These are phyloP conservation scores for Syngnathus typhle DNA, from an alignment of 2,113 vertebrate genomes.

Conservation along the genomic window DNA sequence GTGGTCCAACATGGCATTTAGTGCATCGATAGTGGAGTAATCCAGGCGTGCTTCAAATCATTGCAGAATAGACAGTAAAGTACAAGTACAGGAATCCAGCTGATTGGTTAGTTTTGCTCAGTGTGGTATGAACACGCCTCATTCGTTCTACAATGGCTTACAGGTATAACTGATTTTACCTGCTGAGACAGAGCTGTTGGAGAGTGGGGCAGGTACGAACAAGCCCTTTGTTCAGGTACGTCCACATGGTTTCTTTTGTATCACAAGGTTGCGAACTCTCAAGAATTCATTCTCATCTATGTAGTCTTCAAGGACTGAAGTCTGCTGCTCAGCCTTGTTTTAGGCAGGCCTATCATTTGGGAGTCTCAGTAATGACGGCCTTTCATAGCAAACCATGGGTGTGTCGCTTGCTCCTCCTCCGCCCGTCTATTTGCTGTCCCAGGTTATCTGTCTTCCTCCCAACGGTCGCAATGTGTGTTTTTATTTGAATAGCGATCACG, in stretches of 20 bases:
- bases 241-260: background rate
- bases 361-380: conserved; percentile 64
- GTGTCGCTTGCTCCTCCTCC: conserved; percentile 62
- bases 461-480: conserved; percentile 50
- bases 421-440: conserved; percentile 1
- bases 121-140: conserved; percentile 33
- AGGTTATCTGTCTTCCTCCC: conserved; percentile 7
- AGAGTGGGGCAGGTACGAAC: conserved; percentile 44
- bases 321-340: conserved; percentile 47
- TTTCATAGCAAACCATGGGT: conserved; percentile 63
- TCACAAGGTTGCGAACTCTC: background rate
- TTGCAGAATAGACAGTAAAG: too few species aligned
- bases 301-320: conserved; percentile 34
- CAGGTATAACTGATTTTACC: conserved; percentile 44
- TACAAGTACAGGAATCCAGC: background rate
- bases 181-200: conserved; percentile 33
- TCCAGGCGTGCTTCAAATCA: background rate
- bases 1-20: background rate
- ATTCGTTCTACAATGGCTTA: conserved; percentile 30
- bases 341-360: conserved; percentile 67
- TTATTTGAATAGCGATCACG: conserved; percentile 30
- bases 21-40: background rate
- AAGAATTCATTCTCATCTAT: conserved; percentile 19
- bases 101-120: conserved; percentile 18
- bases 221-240: conserved; percentile 24